phyloP scores from a whole-genome alignment of 1,140 invertebrate genomes.

The Drosophila teissieri region DNA sequence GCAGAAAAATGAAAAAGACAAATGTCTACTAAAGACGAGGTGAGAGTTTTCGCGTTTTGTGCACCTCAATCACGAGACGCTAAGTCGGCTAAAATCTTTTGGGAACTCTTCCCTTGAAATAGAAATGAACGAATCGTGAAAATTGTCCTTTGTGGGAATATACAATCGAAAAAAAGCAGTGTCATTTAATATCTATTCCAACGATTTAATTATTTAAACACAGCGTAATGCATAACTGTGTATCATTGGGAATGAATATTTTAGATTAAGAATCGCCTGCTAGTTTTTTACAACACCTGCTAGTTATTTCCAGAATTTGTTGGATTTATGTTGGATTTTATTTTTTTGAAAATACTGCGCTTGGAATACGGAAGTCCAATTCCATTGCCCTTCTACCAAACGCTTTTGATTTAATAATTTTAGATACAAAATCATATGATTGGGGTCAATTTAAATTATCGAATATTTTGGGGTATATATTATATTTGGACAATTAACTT shows the following conservation, averaged over 20 bases:
- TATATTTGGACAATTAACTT: conserved; percentile 55
- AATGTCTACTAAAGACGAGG: conserved; percentile 9
- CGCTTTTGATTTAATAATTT: not conserved
- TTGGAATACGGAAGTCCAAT: no score
- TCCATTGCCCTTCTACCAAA: not conserved
- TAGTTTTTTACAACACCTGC: no score
- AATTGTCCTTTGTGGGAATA: not conserved
- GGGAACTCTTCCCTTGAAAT: not conserved
- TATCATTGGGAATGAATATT: no score
- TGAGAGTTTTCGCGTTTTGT: conserved; percentile 14
- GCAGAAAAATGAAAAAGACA: not conserved
- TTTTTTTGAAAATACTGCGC: no score
- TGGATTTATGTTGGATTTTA: no score
- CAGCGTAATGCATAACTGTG: no score
- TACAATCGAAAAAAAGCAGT: not conserved
- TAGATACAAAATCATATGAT: conserved; percentile 15
- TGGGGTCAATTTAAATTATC: conserved; percentile 38
- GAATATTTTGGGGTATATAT: not conserved
- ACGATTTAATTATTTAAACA: no score
- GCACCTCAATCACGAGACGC: conserved; percentile 9
- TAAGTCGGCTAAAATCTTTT: conserved; percentile 14
- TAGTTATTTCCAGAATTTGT: no score
- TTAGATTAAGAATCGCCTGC: no score
- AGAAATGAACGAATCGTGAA: conserved; percentile 1
- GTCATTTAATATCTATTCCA: no score